Base-by-base conservation (phyloP, 53 echinoderm and acorn worm species). In the Arbacia lixula region DNA sequence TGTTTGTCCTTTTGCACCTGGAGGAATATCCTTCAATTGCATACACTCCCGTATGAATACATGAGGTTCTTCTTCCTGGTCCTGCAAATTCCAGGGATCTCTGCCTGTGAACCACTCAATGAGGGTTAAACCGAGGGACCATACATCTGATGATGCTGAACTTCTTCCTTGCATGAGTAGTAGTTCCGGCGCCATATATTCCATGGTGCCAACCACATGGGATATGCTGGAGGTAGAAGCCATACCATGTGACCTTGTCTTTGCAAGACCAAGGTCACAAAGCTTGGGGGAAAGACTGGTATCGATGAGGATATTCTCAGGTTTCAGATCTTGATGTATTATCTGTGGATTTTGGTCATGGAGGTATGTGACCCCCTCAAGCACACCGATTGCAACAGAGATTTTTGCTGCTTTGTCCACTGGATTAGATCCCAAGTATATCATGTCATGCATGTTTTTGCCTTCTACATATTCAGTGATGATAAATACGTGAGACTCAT, bases 291-390 rank as follows among this genome's bases (percentile, higher is more conserved):
- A 34, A n/a, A 82, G 67, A 16, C 25, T 21, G 33, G 38, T 78
- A 62, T 78, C 87, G 46, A 87, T 28, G 24, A 87, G 80, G 46
- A 87, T 87, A 32, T 87, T 87, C 34, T 66, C 87, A 25, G 87
- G 87, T 65, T 87, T 87, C 4, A 87, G 64, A 66, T 87, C 87
- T 61, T 86, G 85, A n/a, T 86, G 87, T 30, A 86, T 78, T 57
- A 86, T 86, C 43, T 76, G 76, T 19, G 87, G 87, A 49, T 84
- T 35, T 11, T 52, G 68, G 17, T 36, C 63, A 46, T 86, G 77
- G 58, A 86, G 50, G 32, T 76, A 77, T 3, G 63, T 41, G 29
- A 86, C 87, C 20, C 76, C 87, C 36, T 86, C 87, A 30, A 85
- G 55, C 33, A 72, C 85, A 72, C 85, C 73, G 29, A 55, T 16